These are phyloP conservation scores for Microcebus ravelobensis DNA, from an alignment of 2,113 vertebrate species.

Conservation along the genomic window DNA sequence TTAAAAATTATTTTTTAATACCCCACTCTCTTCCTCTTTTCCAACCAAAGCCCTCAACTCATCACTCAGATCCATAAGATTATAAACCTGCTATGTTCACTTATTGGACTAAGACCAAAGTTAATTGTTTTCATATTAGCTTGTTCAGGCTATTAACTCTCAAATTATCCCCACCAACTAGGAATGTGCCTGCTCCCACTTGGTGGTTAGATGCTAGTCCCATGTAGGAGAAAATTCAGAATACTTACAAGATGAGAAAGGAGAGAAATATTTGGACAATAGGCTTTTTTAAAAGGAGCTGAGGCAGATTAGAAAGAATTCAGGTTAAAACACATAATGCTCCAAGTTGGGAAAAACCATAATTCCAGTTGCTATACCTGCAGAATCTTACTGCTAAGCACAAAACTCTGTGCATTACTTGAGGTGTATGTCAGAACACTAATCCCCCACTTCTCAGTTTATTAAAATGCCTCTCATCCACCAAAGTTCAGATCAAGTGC, in stretches of 20 bases:
- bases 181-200: background rate
- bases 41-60: background rate
- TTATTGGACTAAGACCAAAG: constrained; percentile 72
- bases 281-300: background rate
- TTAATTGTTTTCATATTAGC: constrained; percentile 74
- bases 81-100: constrained; percentile 71
- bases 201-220: constrained; percentile 27
- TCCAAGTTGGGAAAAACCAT: constrained; percentile 14
- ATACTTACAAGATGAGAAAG: constrained; percentile 36
- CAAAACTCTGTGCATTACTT: background rate
- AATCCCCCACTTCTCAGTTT: constrained; percentile 30
- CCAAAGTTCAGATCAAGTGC: constrained; percentile 53
- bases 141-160: constrained; percentile 76
- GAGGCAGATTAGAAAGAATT: background rate
- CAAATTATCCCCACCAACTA: constrained; percentile 67
- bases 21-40: background rate
- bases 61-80: background rate
- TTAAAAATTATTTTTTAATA: constrained; percentile 68
- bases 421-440: constrained; percentile 30
- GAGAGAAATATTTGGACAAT: background rate
- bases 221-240: background rate
- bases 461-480: constrained; percentile 52
- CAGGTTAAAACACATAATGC: constrained; percentile 6
- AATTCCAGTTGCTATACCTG: background rate
- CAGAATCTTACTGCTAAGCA: background rate